Evolutionary conservation across 2,797 vertebrate species (phyloP).

Genomic region (Lithobates pipiens): DNA sequence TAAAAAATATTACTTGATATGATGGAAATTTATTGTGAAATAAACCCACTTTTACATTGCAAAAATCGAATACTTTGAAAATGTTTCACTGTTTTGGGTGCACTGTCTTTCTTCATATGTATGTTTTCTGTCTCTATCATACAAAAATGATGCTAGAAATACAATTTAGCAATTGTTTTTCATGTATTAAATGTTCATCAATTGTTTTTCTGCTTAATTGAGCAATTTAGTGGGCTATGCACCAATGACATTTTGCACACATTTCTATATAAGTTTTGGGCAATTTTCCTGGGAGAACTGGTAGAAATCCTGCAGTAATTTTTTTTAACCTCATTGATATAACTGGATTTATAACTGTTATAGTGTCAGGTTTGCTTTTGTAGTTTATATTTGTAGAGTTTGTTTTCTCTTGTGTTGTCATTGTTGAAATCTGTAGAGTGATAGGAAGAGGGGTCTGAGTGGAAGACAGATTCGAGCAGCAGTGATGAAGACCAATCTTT

Average conservation of each 20-base stretch:
- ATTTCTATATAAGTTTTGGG: constrained; percentile 59
- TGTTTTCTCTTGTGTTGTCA: constrained; percentile 68
- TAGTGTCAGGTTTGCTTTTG: constrained; percentile 46
- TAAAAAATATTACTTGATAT: too few species aligned
- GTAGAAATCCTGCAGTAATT: constrained; percentile 12
- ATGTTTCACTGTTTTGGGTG: too few species aligned
- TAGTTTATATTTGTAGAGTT: constrained; percentile 67
- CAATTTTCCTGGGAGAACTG: constrained; percentile 62
- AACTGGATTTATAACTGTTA: background rate
- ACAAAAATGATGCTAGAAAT: too few species aligned
- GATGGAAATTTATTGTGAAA: too few species aligned
- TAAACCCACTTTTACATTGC: too few species aligned
- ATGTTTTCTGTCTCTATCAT: background rate
- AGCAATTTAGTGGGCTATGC: constrained; percentile 3
- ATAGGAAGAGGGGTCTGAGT: constrained; percentile 4
- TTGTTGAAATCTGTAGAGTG: constrained; percentile 2
- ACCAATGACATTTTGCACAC: constrained; percentile 24
- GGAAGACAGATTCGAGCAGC: constrained; percentile 3
- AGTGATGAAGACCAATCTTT: constrained; percentile 41
- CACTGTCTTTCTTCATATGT: background rate
- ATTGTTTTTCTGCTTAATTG: constrained; percentile 30
- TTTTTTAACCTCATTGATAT: background rate
- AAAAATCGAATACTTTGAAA: too few species aligned
- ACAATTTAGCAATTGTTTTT: too few species aligned
- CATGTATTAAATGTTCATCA: background rate